Percentiles rank a stretch among this genome's conserved stretches.
These are phyloP conservation scores for Prionailurus viverrinus DNA, from an alignment of 2,113 vertebrate genomes.

Conservation along the genomic window DNA sequence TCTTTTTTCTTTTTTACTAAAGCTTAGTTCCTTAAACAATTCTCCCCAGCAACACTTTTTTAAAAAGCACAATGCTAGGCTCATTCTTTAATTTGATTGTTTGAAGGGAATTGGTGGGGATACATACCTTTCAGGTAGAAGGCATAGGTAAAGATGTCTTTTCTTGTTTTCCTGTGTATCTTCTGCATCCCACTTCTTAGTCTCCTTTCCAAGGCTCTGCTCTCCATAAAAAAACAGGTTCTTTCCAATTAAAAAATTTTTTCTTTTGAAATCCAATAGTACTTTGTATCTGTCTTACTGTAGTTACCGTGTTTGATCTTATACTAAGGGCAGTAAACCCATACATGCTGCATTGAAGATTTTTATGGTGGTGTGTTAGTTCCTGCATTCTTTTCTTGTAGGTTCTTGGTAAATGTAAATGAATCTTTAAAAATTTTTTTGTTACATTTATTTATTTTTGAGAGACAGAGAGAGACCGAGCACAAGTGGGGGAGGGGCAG, in stretches of 20 bases:
- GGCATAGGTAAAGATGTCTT: neutral
- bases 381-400: neutral
- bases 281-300: neutral
- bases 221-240: neutral
- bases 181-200: neutral
- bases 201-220: neutral
- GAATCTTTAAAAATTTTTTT: neutral
- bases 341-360: neutral
- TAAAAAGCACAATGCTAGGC: neutral
- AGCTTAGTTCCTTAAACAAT: neutral
- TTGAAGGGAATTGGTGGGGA: neutral
- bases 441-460: no score
- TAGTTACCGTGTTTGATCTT: neutral
- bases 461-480: no score
- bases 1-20: neutral
- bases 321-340: neutral
- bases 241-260: neutral
- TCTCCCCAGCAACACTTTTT: neutral
- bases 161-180: neutral
- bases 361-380: constrained; percentile 1
- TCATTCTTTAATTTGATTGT: constrained; percentile 8
- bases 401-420: neutral
- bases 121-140: neutral
- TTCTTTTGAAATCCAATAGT: neutral
- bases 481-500: no score